Evolutionary conservation across 2,113 vertebrate species (phyloP).

Genomic region (Xiphophorus hellerii): DNA sequence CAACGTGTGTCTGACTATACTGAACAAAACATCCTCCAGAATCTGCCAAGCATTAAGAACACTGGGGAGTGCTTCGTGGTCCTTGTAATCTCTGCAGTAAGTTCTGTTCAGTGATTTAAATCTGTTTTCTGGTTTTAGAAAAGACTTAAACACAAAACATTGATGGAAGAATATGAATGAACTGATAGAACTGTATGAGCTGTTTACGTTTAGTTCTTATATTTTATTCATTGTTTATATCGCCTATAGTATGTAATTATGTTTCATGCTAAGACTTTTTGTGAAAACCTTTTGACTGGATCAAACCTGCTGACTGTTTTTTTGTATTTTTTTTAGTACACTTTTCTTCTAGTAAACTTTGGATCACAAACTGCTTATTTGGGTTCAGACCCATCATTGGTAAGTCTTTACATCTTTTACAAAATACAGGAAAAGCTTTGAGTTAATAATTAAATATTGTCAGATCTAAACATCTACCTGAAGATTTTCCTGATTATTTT

Average conservation of each 20-base stretch:
- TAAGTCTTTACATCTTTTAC: not conserved
- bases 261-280: no score
- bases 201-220: no score
- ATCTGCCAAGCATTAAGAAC: not conserved
- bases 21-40: not conserved
- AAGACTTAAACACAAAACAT: not conserved
- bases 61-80: not conserved
- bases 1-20: fast-evolving
- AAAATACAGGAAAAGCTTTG: not conserved
- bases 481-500: no score
- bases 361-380: not conserved
- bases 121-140: not conserved
- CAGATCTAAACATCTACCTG: no score
- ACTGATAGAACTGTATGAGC: no score
- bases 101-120: not conserved
- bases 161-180: no score
- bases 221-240: no score
- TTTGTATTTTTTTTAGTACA: not conserved
- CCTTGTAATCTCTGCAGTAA: not conserved
- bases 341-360: not conserved
- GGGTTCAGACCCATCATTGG: not conserved
- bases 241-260: no score
- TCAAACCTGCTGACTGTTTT: not conserved
- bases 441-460: no score
- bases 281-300: not conserved